phyloP scores from a whole-genome alignment of 2,888 invertebrate genomes.

The Nezara viridula region DNA sequence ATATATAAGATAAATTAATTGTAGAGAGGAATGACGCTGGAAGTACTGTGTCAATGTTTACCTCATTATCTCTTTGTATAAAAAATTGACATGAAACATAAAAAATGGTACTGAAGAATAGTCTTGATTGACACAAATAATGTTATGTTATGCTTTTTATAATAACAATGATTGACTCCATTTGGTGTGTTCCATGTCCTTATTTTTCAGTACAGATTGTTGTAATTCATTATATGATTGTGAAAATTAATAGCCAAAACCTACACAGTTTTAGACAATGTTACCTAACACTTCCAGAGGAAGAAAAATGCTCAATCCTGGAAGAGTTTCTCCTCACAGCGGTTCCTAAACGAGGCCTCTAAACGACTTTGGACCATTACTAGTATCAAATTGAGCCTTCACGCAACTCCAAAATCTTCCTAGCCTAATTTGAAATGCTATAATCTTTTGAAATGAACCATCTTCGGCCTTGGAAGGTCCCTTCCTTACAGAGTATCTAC shows the following conservation, averaged over 20 bases:
- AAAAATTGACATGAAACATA: no score
- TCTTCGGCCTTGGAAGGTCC: neutral
- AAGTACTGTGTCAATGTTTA: no score
- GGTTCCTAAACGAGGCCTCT: neutral
- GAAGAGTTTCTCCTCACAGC: neutral
- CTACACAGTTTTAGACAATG: neutral
- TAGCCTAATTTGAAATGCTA: neutral
- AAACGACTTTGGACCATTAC: neutral
- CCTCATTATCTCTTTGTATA: no score
- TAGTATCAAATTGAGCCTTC: neutral
- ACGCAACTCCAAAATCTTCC: slow-evolving; percentile 15
- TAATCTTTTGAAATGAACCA: neutral
- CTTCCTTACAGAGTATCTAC: neutral
- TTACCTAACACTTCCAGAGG: neutral
- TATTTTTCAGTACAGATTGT: neutral
- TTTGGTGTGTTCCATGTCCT: no score
- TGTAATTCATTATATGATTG: neutral
- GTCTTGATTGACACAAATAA: no score
- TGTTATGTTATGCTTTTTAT: no score
- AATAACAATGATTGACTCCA: no score
- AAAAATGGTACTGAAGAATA: no score
- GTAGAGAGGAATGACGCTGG: no score
- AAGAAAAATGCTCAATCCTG: neutral
- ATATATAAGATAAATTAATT: no score
- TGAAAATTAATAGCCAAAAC: neutral